Evolutionary conservation across 2,888 invertebrate genomes (phyloP), one percentile per base, ranked within the genome.

Genomic region (Platycheirus rosarum): DNA sequence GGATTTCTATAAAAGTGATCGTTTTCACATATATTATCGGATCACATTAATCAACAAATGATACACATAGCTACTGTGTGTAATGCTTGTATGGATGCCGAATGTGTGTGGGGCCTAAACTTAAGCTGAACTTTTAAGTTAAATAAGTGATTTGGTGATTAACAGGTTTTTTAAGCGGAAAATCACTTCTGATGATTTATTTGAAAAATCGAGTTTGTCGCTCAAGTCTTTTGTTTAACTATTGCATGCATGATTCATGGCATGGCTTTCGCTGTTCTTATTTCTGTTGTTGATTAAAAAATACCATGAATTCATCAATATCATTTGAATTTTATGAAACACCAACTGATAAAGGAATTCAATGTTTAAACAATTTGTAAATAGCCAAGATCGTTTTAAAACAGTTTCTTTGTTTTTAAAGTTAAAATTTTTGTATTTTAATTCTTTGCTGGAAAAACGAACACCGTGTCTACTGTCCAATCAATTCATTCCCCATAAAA

Each of bases 11-110:
- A 73, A 62, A 66, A 62, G 62, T 62, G 78, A 60, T 79, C 55
- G 63, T 79, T 79, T 79, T 75, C 75, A 75, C 62, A 79, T 79
- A 75, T 79, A 63, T 79, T 69, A 69, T 79, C 79, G 74, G 79
- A 79, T 79, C 79, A 79, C 79, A 79, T 79, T 79, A 75, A 79
- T 79, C 79, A 79, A 62, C 68, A 29, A 48, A 48, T 40, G 13
- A 26, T 40, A 57, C 44, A 37, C 46, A 16, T 26, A 55, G 78
- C 78, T 78, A 68, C 78, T 63, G 78, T 53, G 46, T 60, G 32
- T 53, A 18, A 35, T 55, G 20, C 13, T 4, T 35, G 40, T 18
- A n/a, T 16, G 16, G 13, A 40, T 37, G 62, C 32, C 35, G 13
- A 0, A n/a, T 20, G 14, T 78, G 51, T 68, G 78, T 44, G 53